Conservation (phyloP, 2,113 vertebrate species). For the Bambusicola thoracicus region DNA sequence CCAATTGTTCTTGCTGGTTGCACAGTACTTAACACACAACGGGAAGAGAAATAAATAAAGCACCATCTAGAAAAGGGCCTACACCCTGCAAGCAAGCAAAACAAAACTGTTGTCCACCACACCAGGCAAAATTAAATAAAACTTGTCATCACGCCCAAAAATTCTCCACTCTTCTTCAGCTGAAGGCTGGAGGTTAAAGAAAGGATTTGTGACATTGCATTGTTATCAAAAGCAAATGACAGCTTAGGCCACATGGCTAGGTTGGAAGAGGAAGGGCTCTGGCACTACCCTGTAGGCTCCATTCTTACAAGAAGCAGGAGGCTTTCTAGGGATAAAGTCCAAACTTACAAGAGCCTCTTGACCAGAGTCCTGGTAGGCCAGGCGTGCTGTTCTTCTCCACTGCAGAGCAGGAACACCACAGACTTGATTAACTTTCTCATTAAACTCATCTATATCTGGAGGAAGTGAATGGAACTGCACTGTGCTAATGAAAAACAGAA, state of each 20-base stretch:
- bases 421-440: not conserved
- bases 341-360: not conserved
- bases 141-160: constrained; percentile 1
- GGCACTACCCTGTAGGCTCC: not conserved
- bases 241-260: not conserved
- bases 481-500: constrained; percentile 24
- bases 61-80: constrained; percentile 39
- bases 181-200: constrained; percentile 31
- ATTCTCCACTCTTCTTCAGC: constrained; percentile 36
- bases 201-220: not conserved
- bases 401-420: not conserved
- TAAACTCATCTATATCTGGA: not conserved
- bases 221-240: not conserved
- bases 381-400: not conserved
- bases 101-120: constrained; percentile 60
- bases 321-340: not conserved
- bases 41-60: constrained; percentile 67
- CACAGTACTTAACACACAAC: constrained; percentile 62
- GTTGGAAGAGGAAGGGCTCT: not conserved
- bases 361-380: not conserved
- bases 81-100: constrained; percentile 48
- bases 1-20: constrained; percentile 53
- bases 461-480: not conserved
- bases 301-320: not conserved
- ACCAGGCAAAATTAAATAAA: constrained; percentile 41